A percentile compares a stretch with the other conserved stretches of the same genome.
Evolutionary conservation across 2,797 vertebrate species (phyloP).

Genomic region (Lerista edwardsae): DNA sequence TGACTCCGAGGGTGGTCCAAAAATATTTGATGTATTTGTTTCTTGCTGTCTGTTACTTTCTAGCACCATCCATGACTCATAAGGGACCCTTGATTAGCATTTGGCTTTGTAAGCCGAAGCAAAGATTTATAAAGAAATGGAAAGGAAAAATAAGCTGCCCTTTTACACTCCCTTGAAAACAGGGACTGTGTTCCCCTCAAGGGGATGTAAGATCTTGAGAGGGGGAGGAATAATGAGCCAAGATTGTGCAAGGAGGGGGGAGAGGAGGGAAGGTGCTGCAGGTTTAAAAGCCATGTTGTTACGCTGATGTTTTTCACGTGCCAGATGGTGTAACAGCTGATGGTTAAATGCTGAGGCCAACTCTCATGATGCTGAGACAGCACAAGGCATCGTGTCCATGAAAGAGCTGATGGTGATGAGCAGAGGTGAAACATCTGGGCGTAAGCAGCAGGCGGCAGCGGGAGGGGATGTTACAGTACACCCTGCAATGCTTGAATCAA

Average conservation of each 20-base stretch:
- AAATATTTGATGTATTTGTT: no score
- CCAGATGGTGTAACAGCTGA: slow-evolving; percentile 76
- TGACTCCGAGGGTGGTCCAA: no score
- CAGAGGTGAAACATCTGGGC: slow-evolving; percentile 64
- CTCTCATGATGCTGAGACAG: slow-evolving; percentile 67
- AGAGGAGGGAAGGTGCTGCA: background rate
- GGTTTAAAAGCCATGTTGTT: slow-evolving; percentile 35
- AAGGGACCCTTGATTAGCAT: no score
- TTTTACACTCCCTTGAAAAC: slow-evolving; percentile 20
- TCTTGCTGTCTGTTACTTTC: no score
- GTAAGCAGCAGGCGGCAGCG: slow-evolving; percentile 34
- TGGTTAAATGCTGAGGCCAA: slow-evolving; percentile 72
- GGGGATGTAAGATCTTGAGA: background rate
- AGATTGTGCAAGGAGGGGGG: background rate
- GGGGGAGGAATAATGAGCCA: background rate
- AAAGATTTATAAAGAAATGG: no score
- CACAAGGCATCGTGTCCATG: slow-evolving; percentile 63
- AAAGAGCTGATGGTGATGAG: slow-evolving; percentile 58
- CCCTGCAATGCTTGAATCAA: background rate
- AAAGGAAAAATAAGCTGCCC: no score
- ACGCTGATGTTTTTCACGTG: slow-evolving; percentile 58
- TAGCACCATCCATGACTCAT: no score
- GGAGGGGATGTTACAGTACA: no score
- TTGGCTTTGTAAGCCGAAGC: no score
- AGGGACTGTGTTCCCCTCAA: background rate